Conservation (phyloP, 2,888 invertebrate species). For the Diogma glabrata region DNA sequence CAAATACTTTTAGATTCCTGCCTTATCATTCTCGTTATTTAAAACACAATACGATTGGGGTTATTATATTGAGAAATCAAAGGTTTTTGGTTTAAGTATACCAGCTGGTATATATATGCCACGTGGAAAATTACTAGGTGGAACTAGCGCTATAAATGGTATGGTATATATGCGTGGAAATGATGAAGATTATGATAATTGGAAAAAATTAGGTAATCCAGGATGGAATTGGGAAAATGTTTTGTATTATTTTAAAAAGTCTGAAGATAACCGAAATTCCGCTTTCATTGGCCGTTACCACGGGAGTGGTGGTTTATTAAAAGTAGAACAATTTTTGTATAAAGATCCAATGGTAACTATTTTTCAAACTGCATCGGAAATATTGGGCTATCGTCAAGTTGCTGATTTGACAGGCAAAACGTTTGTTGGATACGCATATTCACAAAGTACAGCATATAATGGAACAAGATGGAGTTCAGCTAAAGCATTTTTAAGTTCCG, state of each 20-base stretch:
- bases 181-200: slow-evolving; percentile 41
- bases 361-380: slow-evolving; percentile 35
- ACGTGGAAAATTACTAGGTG: slow-evolving; percentile 52
- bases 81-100: slow-evolving; percentile 25
- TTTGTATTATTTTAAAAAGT: slow-evolving; percentile 39
- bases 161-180: slow-evolving; percentile 50
- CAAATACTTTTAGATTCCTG: slow-evolving; percentile 23
- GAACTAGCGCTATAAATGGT: slow-evolving; percentile 47
- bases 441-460: slow-evolving; percentile 42
- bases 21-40: slow-evolving; percentile 22
- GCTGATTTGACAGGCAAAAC: slow-evolving; percentile 46
- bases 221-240: slow-evolving; percentile 45
- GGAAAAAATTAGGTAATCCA: slow-evolving; percentile 41
- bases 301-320: slow-evolving; percentile 40
- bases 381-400: slow-evolving; percentile 32
- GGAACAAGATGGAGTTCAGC: slow-evolving; percentile 46
- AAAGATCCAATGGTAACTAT: slow-evolving; percentile 24
- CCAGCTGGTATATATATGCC: slow-evolving; percentile 39
- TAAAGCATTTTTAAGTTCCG: slow-evolving; percentile 40
- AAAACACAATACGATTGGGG: slow-evolving; percentile 26
- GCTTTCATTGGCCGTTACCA: slow-evolving; percentile 26
- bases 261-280: slow-evolving; percentile 40
- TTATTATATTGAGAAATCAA: slow-evolving; percentile 24
- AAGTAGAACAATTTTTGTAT: slow-evolving; percentile 37
- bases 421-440: slow-evolving; percentile 44